Evolutionary conservation across 2,113 vertebrate species (phyloP).

Genomic region (Microtus ochrogaster): DNA sequence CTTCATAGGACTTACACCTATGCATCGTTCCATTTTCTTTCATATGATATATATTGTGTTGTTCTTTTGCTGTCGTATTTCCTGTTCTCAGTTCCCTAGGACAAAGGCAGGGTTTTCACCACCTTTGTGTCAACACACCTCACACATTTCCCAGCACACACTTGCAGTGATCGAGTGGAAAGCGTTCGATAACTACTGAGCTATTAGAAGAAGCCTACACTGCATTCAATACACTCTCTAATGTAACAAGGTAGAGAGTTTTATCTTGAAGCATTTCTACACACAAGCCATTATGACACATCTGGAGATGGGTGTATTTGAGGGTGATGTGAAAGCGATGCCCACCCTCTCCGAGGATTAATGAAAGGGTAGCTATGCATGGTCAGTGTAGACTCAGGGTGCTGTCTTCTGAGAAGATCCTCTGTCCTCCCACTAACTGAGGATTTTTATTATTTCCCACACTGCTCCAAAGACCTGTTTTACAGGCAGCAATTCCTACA

Average conservation of each 20-base stretch:
- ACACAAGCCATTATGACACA: background rate
- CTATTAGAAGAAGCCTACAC: constrained; percentile 14
- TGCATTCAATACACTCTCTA: background rate
- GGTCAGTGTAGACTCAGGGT: background rate
- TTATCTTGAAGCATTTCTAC: constrained; percentile 13
- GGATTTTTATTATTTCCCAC: background rate
- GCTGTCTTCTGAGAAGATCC: background rate
- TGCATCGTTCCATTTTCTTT: background rate
- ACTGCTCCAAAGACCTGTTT: background rate
- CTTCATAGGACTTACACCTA: background rate
- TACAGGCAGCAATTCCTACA: background rate
- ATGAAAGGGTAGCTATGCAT: background rate
- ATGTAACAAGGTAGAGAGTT: background rate
- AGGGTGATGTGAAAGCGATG: background rate
- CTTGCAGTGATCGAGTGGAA: background rate
- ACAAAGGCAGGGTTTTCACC: background rate
- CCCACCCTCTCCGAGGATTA: background rate
- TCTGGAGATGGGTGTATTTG: background rate
- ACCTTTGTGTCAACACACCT: background rate
- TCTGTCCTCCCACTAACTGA: background rate
- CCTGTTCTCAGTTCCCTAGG: background rate
- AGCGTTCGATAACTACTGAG: constrained; percentile 26
- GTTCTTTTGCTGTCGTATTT: background rate
- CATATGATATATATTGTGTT: background rate
- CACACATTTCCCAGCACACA: constrained; percentile 2